Evolutionary conservation across 1,140 invertebrate species (phyloP), one percentile per base, ranked within the genome.

Genomic region (Meloidogyne floridensis): DNA sequence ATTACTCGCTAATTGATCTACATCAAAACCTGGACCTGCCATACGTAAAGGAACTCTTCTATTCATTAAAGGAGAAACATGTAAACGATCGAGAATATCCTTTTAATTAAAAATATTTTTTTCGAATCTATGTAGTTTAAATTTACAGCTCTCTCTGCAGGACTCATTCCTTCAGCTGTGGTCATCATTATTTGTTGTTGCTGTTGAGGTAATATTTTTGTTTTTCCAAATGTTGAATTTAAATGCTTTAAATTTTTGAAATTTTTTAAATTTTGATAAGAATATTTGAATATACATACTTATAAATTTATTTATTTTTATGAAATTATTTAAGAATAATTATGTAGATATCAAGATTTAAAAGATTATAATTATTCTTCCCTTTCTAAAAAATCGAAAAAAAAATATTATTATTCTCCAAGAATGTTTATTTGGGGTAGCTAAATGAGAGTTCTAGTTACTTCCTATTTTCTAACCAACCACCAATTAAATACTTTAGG

Each of bases 21-120:
- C 86, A 71, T 90, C 86, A 59, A 90, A 87, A 20, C 89, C 88
- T 0, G 88, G 88, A 10, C 89, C 89, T 13, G 89, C 89, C 15
- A 87, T 85, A 47, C 87, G 56, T 54, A 89, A 76, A n/a, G 88
- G 89, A 10, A 88, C 86, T 47, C 89, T 47, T 53, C 88, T 70
- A 78, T 89, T 89, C 80, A 88, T 85, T 75, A 89, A 72, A 13
- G 88, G 88, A 69, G 81, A 84, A 10, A 89, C 84, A 81, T 89
- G 88, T 9, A 87, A 56, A 11, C 86, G 82, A 80, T 87, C 84
- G n/a, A 87, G 75, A n/a, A 87, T 73, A 53, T 89, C 83, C 75
- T 77, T 65, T 65, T 7, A n/a, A 65, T n/a, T 6, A 7, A 59
- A 13, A 13, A 7, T 42, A 53, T 43, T 10, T 77, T 77, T 56